Evolutionary conservation across 2,797 vertebrate genomes (phyloP).

Genomic region (Hirundo rustica): DNA sequence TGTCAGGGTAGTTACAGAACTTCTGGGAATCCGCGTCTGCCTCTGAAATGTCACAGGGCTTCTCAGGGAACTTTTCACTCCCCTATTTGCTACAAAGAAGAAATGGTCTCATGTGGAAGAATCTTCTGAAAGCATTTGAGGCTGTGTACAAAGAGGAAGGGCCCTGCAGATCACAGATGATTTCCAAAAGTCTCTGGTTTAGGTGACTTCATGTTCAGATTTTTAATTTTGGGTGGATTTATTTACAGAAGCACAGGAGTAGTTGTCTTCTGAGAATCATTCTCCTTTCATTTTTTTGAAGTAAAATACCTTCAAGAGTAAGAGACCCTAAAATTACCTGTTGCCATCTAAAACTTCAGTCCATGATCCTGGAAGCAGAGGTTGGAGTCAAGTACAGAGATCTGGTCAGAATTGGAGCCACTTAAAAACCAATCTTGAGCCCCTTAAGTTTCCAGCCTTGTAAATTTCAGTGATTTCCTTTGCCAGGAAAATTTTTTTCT

Average conservation of each 20-base stretch:
- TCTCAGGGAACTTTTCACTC: neutral
- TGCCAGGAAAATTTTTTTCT: neutral
- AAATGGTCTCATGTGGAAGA: neutral
- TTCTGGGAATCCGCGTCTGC: conserved; percentile 7
- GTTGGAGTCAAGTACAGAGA: neutral
- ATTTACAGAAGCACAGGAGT: neutral
- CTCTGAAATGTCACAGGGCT: conserved; percentile 11
- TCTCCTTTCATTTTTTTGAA: neutral
- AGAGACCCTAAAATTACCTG: neutral
- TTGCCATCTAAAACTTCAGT: neutral
- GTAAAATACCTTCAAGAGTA: neutral
- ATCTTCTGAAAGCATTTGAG: neutral
- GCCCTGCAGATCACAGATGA: neutral
- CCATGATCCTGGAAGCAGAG: neutral
- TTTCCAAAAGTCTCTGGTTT: neutral
- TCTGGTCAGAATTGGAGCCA: neutral
- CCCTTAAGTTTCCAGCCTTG: neutral
- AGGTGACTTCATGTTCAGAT: neutral
- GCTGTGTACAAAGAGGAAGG: neutral
- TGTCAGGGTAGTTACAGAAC: neutral
- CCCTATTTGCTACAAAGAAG: neutral
- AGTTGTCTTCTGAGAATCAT: neutral
- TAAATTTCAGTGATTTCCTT: neutral
- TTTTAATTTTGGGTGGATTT: neutral
- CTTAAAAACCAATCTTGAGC: neutral